Base-by-base conservation (phyloP, 30 jellyfish, hydroid and myxozoan species). In the Hydra vulgaris region DNA sequence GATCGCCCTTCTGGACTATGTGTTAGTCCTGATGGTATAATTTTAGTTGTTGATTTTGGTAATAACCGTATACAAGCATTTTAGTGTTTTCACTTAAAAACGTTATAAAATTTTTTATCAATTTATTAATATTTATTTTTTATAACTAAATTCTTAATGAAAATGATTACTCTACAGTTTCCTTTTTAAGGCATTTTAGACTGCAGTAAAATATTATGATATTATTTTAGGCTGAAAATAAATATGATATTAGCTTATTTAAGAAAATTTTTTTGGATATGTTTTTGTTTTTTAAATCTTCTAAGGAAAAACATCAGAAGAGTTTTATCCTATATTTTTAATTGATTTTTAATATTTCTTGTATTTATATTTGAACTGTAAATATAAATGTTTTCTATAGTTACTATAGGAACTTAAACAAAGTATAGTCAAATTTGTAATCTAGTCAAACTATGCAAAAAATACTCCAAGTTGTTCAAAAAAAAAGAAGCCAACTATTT, bases 1-100 rank as follows among this genome's bases (percentile, higher is more conserved):
- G 98, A 92, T 79, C 96, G 98, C 27, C 98, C 98, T 8, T 92
- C 98, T 23, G 98, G 98, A 15, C 71, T 92, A 52, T 92, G 98
- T 80, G 98, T 92, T 86, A 92, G 96, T 1, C 98, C 98, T 26
- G 98, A 92, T 12, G 98, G 98, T 69, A 80, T 86, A 82, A 92
- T 92, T 75, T 87, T 92, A 24, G 92, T 92, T 53, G 98, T 92
- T 27, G 98, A 92, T 87, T 92, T 92, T 81, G 98, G 98, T 61
- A 92, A 92, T 83, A 92, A 92, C 79, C 98, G 98, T 40, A 92
- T 92, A 27, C 96, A 92, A 78, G 95, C 95, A 73, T 92, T 92
- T 82, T 92, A 84, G 83, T 40, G 61, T 12, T 40, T 40, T 40
- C 12, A 5, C 12, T 40, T 3, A 3, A 12, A 40, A 40, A 40